phyloP scores from a whole-genome alignment of 2,888 invertebrate genomes.

The Chironomus riparius region DNA sequence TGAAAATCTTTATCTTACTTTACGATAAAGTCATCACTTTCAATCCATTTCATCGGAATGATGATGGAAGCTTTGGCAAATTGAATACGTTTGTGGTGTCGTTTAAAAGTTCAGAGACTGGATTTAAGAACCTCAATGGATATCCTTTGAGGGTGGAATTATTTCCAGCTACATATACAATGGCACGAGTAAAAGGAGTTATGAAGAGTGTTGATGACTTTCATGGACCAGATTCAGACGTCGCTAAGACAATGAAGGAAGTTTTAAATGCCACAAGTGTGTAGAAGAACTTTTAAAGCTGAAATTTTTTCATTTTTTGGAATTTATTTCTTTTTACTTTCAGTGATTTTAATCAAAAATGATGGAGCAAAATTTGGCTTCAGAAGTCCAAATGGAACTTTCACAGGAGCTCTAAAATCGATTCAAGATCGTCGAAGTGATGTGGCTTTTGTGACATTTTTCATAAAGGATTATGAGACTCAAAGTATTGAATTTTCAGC shows the following conservation, averaged over 20 bases:
- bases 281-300: not conserved
- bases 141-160: conserved; percentile 37
- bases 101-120: conserved; percentile 31
- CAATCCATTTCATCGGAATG: conserved; percentile 14
- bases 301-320: not conserved
- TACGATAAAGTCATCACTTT: not conserved
- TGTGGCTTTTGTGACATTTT: conserved; percentile 39
- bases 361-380: conserved; percentile 33
- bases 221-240: conserved; percentile 36
- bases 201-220: conserved; percentile 28
- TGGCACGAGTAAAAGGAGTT: conserved; percentile 24
- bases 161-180: conserved; percentile 37
- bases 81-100: not conserved
- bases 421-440: conserved; percentile 37
- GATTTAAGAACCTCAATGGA: conserved; percentile 33
- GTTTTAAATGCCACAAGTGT: conserved; percentile 35
- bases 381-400: conserved; percentile 37
- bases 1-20: not conserved
- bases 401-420: conserved; percentile 39
- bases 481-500: conserved; percentile 38
- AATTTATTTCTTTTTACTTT: not conserved
- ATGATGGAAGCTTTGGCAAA: conserved; percentile 1
- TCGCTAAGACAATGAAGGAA: conserved; percentile 34
- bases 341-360: not conserved
- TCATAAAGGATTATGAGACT: conserved; percentile 42